Conservation (phyloP, 1,140 invertebrate species). For the Temnothorax longispinosus region DNA sequence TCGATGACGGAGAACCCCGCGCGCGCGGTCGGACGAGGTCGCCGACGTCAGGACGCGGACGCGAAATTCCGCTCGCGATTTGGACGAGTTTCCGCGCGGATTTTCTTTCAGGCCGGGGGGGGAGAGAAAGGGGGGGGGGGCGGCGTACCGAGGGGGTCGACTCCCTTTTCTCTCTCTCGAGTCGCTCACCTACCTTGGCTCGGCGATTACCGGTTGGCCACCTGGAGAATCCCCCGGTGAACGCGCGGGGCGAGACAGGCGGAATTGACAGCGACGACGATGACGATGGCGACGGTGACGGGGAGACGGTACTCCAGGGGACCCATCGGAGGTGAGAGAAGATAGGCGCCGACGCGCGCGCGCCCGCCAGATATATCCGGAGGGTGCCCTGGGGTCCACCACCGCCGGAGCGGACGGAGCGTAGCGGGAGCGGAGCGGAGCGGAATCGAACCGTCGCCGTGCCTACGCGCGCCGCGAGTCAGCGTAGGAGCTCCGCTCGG, state of each 20-base stretch:
- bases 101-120: no score
- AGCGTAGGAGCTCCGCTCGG: slow-evolving; percentile 65
- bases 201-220: slow-evolving; percentile 25
- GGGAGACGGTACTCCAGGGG: slow-evolving; percentile 37
- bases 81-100: no score
- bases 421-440: neutral
- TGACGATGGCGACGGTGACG: neutral
- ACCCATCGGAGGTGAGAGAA: slow-evolving; percentile 63
- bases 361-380: slow-evolving; percentile 55
- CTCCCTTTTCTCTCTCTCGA: no score
- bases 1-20: slow-evolving; percentile 39
- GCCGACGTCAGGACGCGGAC: neutral
- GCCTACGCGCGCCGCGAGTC: slow-evolving; percentile 58
- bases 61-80: neutral
- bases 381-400: neutral
- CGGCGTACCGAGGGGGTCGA: no score
- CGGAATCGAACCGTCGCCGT: slow-evolving; percentile 21
- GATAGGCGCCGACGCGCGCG: slow-evolving; percentile 34
- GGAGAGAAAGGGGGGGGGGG: no score
- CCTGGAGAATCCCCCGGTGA: slow-evolving; percentile 1
- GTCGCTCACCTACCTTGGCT: slow-evolving; percentile 9
- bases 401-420: no score
- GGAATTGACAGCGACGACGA: slow-evolving; percentile 1
- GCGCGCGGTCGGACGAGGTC: slow-evolving; percentile 1
- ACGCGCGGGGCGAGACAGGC: neutral